phyloP scores from a whole-genome alignment of 2,113 vertebrate genomes.

The Mesitornis unicolor region DNA sequence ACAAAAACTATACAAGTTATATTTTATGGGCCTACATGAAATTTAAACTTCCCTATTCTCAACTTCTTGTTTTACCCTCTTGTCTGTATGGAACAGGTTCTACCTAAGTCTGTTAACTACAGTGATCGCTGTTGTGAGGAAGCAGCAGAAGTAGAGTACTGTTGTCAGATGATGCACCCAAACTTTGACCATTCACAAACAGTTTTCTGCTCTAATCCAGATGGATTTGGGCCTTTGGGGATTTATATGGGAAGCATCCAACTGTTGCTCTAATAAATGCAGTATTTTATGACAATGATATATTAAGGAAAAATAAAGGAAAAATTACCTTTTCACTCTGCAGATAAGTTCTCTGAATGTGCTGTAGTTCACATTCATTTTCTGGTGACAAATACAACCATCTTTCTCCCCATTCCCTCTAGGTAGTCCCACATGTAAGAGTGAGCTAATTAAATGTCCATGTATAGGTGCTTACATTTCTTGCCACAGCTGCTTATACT shows the following conservation, averaged over 20 bases:
- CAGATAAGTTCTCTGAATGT: background rate
- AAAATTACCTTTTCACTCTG: background rate
- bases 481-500: background rate
- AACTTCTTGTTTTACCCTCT: background rate
- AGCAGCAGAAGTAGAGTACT: background rate
- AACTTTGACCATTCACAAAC: background rate
- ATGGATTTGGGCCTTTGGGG: background rate
- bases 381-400: background rate
- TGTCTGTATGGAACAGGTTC: background rate
- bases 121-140: background rate
- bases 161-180: background rate
- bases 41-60: background rate
- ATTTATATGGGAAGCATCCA: background rate
- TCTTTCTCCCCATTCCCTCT: background rate
- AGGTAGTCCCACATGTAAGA: background rate
- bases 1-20: background rate
- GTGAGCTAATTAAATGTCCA: background rate
- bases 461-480: background rate
- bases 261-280: background rate
- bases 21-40: background rate
- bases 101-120: background rate
- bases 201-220: background rate
- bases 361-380: background rate
- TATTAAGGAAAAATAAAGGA: background rate
- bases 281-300: background rate